Conservation (phyloP, 2,888 invertebrate species). For the Nomada fucata region DNA sequence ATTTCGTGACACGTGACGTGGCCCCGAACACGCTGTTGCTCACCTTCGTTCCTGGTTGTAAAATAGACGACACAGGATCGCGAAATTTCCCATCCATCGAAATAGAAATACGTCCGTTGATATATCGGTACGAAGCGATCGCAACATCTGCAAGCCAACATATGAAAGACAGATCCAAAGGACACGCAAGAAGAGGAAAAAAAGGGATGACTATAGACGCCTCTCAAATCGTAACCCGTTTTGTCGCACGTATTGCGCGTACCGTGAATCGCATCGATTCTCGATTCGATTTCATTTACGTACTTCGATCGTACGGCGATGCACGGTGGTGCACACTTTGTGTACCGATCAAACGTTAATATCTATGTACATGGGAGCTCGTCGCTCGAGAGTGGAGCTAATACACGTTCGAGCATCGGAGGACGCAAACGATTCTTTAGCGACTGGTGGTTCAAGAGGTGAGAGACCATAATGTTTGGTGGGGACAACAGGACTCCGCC, state of each 20-base stretch:
- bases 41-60: conserved; percentile 10
- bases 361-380: conserved; percentile 3
- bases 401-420: conserved; percentile 38
- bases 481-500: conserved; percentile 77
- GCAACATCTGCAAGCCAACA: no score
- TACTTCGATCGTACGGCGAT: conserved; percentile 11
- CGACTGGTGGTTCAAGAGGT: conserved; percentile 74
- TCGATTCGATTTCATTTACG: conserved; percentile 44
- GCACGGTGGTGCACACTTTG: neutral
- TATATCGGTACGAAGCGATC: no score
- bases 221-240: conserved; percentile 45
- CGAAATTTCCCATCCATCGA: neutral
- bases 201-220: neutral
- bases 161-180: neutral
- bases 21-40: conserved; percentile 13
- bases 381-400: conserved; percentile 23
- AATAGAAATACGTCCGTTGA: no score
- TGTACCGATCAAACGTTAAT: neutral
- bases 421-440: conserved; percentile 68
- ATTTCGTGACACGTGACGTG: conserved; percentile 18
- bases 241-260: conserved; percentile 21
- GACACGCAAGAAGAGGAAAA: neutral
- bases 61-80: neutral
- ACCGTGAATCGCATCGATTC: conserved; percentile 29
- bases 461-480: conserved; percentile 67